Percentiles rank a stretch among this genome's conserved stretches.
These are phyloP conservation scores for Macquaria ambigua DNA, from an alignment of 2,113 vertebrate genomes.

Conservation along the genomic window DNA sequence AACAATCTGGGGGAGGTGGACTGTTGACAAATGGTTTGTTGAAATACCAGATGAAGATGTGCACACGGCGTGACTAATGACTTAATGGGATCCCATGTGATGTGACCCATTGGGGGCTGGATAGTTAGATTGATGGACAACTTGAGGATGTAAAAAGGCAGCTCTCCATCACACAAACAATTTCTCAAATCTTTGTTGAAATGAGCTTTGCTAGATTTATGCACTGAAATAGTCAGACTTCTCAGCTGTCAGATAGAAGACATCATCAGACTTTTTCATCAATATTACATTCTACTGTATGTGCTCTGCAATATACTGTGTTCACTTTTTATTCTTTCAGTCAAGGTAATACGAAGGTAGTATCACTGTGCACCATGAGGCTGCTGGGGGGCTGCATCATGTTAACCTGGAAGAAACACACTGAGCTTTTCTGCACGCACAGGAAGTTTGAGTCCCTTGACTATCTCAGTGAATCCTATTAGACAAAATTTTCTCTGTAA, in stretches of 20 bases:
- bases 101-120: background rate
- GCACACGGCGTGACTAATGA: background rate
- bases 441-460: background rate
- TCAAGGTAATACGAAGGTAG: background rate
- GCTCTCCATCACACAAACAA: background rate
- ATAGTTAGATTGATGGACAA: background rate
- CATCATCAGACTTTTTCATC: background rate
- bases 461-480: background rate
- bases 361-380: background rate
- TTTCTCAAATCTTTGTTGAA: background rate
- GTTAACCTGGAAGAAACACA: background rate
- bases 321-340: background rate
- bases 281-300: background rate
- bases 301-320: background rate
- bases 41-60: background rate
- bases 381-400: background rate
- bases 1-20: background rate
- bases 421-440: background rate
- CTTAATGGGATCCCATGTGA: background rate
- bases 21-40: background rate
- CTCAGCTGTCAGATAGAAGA: background rate
- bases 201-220: background rate
- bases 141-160: background rate
- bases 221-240: background rate
- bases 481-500: background rate